These are phyloP conservation scores for Zenarchopterus dispar DNA, from an alignment of 2,797 vertebrate species.

Conservation along the genomic window DNA sequence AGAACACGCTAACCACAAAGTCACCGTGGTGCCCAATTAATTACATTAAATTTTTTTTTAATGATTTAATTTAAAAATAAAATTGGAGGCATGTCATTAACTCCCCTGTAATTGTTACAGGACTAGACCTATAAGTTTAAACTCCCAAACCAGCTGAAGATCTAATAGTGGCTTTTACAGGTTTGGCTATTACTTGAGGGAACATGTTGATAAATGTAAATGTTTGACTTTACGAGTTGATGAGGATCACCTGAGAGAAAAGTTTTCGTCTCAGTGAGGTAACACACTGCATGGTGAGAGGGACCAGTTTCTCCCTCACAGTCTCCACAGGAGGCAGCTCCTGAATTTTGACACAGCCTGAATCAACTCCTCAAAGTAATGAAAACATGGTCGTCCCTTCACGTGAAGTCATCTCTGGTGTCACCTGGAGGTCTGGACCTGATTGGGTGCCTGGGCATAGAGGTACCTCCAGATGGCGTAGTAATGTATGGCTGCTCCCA, in stretches of 20 bases:
- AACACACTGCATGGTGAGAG: neutral
- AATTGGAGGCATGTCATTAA: too few relatives aligned
- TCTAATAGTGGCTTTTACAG: neutral
- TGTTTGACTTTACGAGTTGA: constrained; percentile 21
- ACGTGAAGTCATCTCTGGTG: constrained; percentile 69
- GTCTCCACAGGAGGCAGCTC: constrained; percentile 27
- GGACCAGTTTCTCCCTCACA: neutral
- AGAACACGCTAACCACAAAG: too few relatives aligned
- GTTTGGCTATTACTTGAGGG: neutral
- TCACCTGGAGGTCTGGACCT: constrained; percentile 87
- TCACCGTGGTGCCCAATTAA: too few relatives aligned
- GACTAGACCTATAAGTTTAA: too few relatives aligned
- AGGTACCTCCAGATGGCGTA: constrained; percentile 97
- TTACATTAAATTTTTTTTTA: too few relatives aligned
- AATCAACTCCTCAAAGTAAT: constrained; percentile 15
- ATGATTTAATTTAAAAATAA: too few relatives aligned
- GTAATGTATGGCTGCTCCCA: constrained; percentile 92
- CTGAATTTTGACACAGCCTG: constrained; percentile 45
- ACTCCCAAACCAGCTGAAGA: neutral
- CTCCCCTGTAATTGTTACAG: too few relatives aligned
- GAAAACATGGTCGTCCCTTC: constrained; percentile 38
- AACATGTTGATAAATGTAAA: constrained; percentile 1
- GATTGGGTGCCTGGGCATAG: constrained; percentile 80
- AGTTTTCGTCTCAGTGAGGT: constrained; percentile 4
- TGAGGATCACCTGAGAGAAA: constrained; percentile 33